Evolutionary conservation across 2,113 vertebrate species (phyloP), one percentile per base, ranked within the genome.

Genomic region (Propithecus coquereli): DNA sequence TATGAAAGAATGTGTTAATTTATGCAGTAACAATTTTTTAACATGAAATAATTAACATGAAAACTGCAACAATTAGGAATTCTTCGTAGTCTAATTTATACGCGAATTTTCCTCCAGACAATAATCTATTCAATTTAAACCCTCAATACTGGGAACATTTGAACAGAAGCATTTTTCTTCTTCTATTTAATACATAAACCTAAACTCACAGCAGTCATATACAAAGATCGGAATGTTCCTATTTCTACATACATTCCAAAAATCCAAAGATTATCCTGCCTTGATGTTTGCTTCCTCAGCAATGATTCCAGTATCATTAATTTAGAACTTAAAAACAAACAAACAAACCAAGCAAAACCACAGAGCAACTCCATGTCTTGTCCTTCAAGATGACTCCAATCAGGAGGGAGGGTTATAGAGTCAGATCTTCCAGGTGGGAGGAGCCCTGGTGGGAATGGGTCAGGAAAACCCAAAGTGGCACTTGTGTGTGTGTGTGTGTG

Each of bases 1-100:
- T 90, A 94, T 95, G 96, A 98, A 97, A 96, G 95, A 97, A 97
- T 92, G 97, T 97, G 97, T 97, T 97, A 97, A 98, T 97, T 97
- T 97, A 98, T 97, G 94, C 97, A 80, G 95, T 40, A 96, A 95
- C 96, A 94, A 97, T 97, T 97, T 97, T 97, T 98, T 97, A 98
- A 94, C 97, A 92, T 97, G 96, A 98, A 97, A 97, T 97, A 97
- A 98, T 97, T 97, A 98, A 98, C 97, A 96, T 91, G 95, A 97
- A 97, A 97, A 97, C 97, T 94, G 90, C 95, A 98, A 97, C 96
- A 93, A 97, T 96, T 97, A 97, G 95, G 95, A 97, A 97, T 97
- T 97, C 96, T 96, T 97, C 37, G 22, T 96, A 96, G 96, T 94
- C 91, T 96, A 96, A 97, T 98, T 97, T 97, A 97, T 96, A 96